Base-by-base conservation (phyloP, 1,140 invertebrate species). In the Eueides isabella region DNA sequence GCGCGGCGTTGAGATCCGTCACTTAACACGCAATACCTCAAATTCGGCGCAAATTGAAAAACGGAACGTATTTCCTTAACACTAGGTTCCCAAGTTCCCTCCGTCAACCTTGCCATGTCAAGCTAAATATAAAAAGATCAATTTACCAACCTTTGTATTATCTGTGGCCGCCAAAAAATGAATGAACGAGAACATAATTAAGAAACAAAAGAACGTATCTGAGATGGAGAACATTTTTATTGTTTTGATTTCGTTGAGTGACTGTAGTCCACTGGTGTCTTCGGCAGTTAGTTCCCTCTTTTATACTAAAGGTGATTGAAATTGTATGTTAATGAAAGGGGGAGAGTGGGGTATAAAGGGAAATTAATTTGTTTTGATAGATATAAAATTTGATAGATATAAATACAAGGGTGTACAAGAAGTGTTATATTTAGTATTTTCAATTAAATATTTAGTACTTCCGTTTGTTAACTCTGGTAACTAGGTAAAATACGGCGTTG, bases 321-420 rank as follows among this genome's bases (percentile, higher is more conserved):
- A 79, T 80, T 74, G 68, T 81, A 85, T 84, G 83, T 23, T 80
- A 86, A 85, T 85, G 78, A 78, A 76, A 44, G 67, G 79, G 72
- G 81, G 69, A 55, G 29, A 31, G 4, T 23, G 72, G 84, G 83
- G 80, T 71, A 9, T 55, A 55, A 23, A 26, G 23, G 48, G 2
- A 48, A 44, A 16, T 19, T 44, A 38, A 14, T 44, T 44, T 44
- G n/a, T 44, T 19, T 44, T n/a, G 35, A 38, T 14, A 16, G 14
- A 38, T 5, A 38, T 38, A 3, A 0, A n/a, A n/a, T n/a, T n/a
- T n/a, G n/a, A n/a, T n/a, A n/a, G n/a, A 38, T 5, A 38, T 38
- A 3, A 0, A 6, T 33, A 9, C n/a, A n/a, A n/a, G n/a, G n/a
- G n/a, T n/a, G n/a, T n/a, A n/a, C n/a, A n/a, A n/a, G n/a, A n/a